A percentile compares a stretch with the other conserved stretches of the same genome.
Evolutionary conservation across 2,113 vertebrate species (phyloP).

Genomic region (Enhydra lutris): DNA sequence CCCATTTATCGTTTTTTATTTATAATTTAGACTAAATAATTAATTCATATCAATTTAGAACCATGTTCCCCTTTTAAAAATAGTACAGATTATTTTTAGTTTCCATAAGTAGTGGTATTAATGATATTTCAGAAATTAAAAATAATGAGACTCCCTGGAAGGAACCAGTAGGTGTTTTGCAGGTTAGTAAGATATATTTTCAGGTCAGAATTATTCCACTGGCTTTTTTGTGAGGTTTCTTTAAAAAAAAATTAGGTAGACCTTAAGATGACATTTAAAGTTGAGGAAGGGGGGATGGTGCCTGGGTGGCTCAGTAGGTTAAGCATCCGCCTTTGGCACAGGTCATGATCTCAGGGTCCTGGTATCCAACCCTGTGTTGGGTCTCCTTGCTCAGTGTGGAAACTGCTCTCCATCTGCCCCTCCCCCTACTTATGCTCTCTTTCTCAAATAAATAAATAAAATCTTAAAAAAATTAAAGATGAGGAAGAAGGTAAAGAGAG

Average conservation of each 20-base stretch:
- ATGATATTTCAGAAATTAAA: background rate
- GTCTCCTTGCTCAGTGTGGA: background rate
- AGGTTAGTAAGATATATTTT: background rate
- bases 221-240: background rate
- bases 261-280: background rate
- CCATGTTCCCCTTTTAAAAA: background rate
- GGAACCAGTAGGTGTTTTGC: background rate
- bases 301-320: background rate
- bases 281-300: background rate
- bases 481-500: background rate
- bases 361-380: background rate
- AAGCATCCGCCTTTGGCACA: background rate
- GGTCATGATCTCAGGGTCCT: background rate
- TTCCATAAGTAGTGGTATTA: background rate
- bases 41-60: background rate
- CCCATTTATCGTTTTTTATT: conserved; percentile 11
- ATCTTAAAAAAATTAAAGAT: background rate
- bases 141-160: background rate
- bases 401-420: background rate
- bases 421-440: background rate
- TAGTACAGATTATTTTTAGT: background rate
- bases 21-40: conserved; percentile 45
- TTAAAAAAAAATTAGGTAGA: background rate
- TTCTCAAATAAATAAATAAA: background rate
- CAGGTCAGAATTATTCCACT: background rate